A percentile compares a stretch with the other conserved stretches of the same genome.
Evolutionary conservation across 1,140 invertebrate genomes (phyloP).

Genomic region (Drosophila bipectinata): DNA sequence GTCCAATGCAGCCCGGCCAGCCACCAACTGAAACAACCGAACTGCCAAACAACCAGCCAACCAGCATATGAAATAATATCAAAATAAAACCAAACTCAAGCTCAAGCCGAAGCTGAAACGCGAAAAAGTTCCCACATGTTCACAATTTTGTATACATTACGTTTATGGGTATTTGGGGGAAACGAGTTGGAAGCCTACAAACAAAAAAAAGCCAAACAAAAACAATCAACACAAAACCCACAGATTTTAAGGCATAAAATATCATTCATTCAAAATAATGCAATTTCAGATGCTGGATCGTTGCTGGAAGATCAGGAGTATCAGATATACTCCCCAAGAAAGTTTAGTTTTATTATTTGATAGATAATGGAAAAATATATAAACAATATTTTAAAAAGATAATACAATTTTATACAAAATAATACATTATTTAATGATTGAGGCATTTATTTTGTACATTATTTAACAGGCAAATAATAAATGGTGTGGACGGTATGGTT

Average conservation of each 20-base stretch:
- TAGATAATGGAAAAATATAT: no score
- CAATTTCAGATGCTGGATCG: slow-evolving; percentile 20
- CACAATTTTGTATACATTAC: slow-evolving; percentile 79
- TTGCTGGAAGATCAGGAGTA: background rate
- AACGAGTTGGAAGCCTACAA: slow-evolving; percentile 37
- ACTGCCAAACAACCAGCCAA: slow-evolving; percentile 52
- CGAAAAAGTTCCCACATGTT: slow-evolving; percentile 78
- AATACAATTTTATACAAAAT: no score
- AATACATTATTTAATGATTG: no score
- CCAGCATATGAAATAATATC: slow-evolving; percentile 53
- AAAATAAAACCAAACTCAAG: slow-evolving; percentile 47
- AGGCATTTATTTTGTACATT: background rate
- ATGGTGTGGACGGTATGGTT: no score
- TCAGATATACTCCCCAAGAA: background rate
- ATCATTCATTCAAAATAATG: slow-evolving; percentile 79
- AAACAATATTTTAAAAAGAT: no score
- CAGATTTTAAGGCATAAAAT: slow-evolving; percentile 77
- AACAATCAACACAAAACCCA: slow-evolving; percentile 57
- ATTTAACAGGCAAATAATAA: no score
- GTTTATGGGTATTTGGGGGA: slow-evolving; percentile 47
- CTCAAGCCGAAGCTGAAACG: slow-evolving; percentile 45
- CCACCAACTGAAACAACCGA: slow-evolving; percentile 57
- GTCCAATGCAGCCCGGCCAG: slow-evolving; percentile 51
- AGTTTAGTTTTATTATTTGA: no score
- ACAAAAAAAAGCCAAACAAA: slow-evolving; percentile 31